Percentiles rank a stretch among this genome's conserved stretches.
Evolutionary conservation across 2,113 vertebrate species (phyloP).

Genomic region (Hypanus sabinus): DNA sequence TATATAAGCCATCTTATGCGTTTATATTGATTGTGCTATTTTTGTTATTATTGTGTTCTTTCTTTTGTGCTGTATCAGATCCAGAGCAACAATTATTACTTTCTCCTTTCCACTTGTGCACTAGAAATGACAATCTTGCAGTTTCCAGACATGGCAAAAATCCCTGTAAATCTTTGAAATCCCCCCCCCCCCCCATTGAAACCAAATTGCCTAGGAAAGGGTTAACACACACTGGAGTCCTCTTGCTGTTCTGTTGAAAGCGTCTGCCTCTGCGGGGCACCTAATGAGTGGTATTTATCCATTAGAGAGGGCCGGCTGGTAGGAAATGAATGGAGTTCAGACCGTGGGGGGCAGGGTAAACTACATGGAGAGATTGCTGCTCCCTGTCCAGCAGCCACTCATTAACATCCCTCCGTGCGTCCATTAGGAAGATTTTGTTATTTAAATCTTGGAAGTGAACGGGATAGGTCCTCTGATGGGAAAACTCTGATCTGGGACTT

Average conservation of each 20-base stretch:
- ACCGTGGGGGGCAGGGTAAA: not conserved
- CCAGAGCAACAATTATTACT: no score
- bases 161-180: no score
- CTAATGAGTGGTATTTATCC: not conserved
- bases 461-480: not conserved
- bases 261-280: not conserved
- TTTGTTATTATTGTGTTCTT: no score
- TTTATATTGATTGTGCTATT: no score
- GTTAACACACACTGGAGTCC: not conserved
- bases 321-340: not conserved
- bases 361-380: not conserved
- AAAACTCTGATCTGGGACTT: not conserved
- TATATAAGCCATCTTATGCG: no score
- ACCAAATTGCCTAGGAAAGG: not conserved
- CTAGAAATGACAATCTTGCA: no score
- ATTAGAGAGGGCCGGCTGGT: not conserved
- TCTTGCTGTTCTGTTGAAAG: not conserved
- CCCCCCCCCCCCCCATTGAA: no score
- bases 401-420: not conserved
- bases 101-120: no score
- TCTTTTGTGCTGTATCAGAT: no score
- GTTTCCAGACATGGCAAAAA: no score
- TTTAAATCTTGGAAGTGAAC: not conserved
- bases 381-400: not conserved
- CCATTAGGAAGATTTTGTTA: not conserved